Evolutionary conservation across 1,140 invertebrate genomes (phyloP), one percentile per base, ranked within the genome.

Genomic region (Pogonomyrmex californicus): DNA sequence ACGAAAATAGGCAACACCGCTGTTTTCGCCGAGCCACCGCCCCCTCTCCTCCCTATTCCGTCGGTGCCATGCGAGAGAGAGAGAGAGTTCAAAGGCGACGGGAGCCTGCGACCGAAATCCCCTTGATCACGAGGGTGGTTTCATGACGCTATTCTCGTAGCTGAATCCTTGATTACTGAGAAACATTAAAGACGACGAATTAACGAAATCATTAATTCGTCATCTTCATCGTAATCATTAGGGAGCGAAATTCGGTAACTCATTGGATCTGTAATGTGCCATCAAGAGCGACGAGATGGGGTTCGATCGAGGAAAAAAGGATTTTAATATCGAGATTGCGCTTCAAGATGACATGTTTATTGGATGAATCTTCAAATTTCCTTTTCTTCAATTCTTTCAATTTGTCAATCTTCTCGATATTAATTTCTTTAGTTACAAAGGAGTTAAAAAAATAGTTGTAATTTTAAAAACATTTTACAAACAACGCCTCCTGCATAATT

Each of bases 1-100:
- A 91, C 90, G 89, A 93, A 93, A 93, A 93, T 92, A 92, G 90
- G 88, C 92, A 93, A 93, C 92, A 83, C 86, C 86, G 90, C 90
- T 60, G 85, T 73, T 90, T 91, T 90, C 33, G 71, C 86, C 86
- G 88, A 73, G 81, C 66, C 79, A 56, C 44, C 88, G 78, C 65
- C 60, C 60, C 78, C 23, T 41, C 47, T 44, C 33, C 17, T 33
- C 51, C n/a, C n/a, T 23, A 71, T 68, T 58, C 75, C 38, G 12
- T 12, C 47, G 73, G 4, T 17, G 6, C 49, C 36, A 47, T 23
- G 60, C 23, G 51, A 30, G 38, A 81, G 44, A 78, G 70, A 58
- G n/a, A 23, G 23, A 23, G n/a, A 9, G 71, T 82, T 82, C 65
- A 82, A 65, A 82, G 51, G 78, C 78, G 36, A 82, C 51, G 78